Conservation (phyloP, 2,888 invertebrate genomes). For the Lithosia quadra region DNA sequence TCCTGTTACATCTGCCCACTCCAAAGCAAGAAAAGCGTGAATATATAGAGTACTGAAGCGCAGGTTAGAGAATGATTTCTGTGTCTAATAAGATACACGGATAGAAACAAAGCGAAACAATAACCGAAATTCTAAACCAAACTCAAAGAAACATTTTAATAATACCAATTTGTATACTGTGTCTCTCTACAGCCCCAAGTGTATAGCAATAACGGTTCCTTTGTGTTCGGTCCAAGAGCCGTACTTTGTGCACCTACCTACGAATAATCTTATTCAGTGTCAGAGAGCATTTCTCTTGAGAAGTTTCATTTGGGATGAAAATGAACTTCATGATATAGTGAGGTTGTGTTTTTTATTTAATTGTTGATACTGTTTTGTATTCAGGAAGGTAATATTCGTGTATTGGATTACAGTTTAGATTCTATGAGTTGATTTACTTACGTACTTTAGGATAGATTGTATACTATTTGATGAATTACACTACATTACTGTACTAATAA, state of each 20-base stretch:
- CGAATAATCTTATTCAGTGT: constrained; percentile 65
- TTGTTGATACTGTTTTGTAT: not conserved
- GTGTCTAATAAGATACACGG: not conserved
- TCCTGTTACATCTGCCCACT: not conserved
- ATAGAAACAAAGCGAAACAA: constrained; percentile 17
- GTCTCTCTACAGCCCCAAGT: constrained; percentile 25
- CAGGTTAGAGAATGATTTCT: not conserved
- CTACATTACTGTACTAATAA: too few species aligned
- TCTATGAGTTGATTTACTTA: not conserved
- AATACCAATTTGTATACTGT: constrained; percentile 43
- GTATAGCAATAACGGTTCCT: constrained; percentile 43
- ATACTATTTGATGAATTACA: too few species aligned
- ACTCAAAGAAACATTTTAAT: constrained; percentile 41
- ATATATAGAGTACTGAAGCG: too few species aligned
- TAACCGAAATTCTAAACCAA: constrained; percentile 24
- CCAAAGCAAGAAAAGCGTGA: not conserved
- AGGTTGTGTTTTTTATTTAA: constrained; percentile 19
- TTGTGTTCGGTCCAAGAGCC: constrained; percentile 54
- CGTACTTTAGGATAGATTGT: too few species aligned
- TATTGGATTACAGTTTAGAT: not conserved
- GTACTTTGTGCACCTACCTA: constrained; percentile 53
- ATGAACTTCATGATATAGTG: constrained; percentile 10
- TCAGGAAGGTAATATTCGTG: not conserved
- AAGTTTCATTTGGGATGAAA: constrained; percentile 15
- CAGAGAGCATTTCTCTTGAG: constrained; percentile 38